Evolutionary conservation across 1,140 invertebrate genomes (phyloP), one percentile per base, ranked within the genome.

Genomic region (Drosophila ogumai): DNA sequence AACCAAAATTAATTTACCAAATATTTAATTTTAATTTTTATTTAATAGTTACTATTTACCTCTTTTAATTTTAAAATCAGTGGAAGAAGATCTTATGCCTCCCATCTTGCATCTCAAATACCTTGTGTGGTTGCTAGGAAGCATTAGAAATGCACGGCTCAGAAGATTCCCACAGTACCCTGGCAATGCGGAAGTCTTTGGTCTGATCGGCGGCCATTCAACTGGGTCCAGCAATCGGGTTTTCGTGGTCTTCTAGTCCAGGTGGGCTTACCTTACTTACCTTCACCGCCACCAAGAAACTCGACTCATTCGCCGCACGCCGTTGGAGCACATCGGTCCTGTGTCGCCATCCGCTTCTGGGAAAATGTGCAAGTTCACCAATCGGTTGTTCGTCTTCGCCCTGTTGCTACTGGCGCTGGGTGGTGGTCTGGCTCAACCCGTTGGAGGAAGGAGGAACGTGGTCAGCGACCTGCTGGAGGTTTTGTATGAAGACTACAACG

Each of bases 291-390:
- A 41, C 40, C 28, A 49, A 61, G 73, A 90, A 52, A 40, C 40
- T 40, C 41, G 58, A 61, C 65, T 88, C 85, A 90, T 90, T 90
- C 86, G 52, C 55, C 32, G 59, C 41, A 61, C 46, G 79, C 67
- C 65, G 46, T 79, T 74, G 49, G 60, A 86, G 44, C 54, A 54
- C 69, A 71, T 54, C 81, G 79, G 85, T 90, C 69, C 78, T 81
- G 61, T 38, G 31, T 79, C 22, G 32, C 28, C 50, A 15, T n/a
- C 19, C 47, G 72, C 40, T 10, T 25, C 19, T 43, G 52, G 25
- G 22, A 79, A 76, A 44, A 92, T 92, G 91, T 92, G 91, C 68
- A 92, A 92, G 60, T 92, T 92, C 38, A 87, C 77, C 31, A 91
- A 92, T 78, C 91, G 91, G 17, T 54, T 92, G 36, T 92, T 92